phyloP scores from a whole-genome alignment of 2,797 vertebrate species.

The Melanogrammus aeglefinus region DNA sequence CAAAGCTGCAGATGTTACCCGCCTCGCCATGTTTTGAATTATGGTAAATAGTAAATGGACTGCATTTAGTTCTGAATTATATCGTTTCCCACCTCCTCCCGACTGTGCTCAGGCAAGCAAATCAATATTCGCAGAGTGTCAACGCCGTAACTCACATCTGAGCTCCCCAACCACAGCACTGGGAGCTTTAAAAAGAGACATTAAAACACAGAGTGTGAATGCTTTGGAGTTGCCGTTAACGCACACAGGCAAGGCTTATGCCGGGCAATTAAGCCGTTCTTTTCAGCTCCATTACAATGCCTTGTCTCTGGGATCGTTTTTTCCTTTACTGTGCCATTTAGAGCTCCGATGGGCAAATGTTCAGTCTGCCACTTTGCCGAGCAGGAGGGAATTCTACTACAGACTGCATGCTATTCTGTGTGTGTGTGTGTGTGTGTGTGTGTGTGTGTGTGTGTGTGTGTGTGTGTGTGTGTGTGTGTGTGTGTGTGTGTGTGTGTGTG shows the following conservation, averaged over 20 bases:
- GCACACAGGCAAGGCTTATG: constrained; percentile 37
- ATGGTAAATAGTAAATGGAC: no score
- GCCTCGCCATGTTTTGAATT: constrained; percentile 49
- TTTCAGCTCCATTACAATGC: constrained; percentile 53
- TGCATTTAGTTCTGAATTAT: background rate
- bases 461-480: no score
- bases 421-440: no score
- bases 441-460: background rate
- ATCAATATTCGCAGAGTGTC: constrained; percentile 53
- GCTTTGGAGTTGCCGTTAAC: constrained; percentile 56
- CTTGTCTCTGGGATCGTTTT: constrained; percentile 58
- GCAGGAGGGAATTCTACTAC: constrained; percentile 33
- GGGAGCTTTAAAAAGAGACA: constrained; percentile 48
- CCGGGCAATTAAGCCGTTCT: constrained; percentile 55
- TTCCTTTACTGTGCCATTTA: constrained; percentile 57
- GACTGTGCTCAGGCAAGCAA: constrained; percentile 45
- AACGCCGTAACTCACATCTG: constrained; percentile 53
- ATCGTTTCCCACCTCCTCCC: constrained; percentile 39
- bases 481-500: no score
- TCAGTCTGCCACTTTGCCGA: constrained; percentile 48
- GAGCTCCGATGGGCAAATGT: constrained; percentile 50
- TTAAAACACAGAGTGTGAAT: constrained; percentile 38
- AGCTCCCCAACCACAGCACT: constrained; percentile 40
- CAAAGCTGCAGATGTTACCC: constrained; percentile 46
- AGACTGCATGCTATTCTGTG: background rate